phyloP scores from a whole-genome alignment of 2,888 invertebrate species.

The Polymixis flavicincta region DNA sequence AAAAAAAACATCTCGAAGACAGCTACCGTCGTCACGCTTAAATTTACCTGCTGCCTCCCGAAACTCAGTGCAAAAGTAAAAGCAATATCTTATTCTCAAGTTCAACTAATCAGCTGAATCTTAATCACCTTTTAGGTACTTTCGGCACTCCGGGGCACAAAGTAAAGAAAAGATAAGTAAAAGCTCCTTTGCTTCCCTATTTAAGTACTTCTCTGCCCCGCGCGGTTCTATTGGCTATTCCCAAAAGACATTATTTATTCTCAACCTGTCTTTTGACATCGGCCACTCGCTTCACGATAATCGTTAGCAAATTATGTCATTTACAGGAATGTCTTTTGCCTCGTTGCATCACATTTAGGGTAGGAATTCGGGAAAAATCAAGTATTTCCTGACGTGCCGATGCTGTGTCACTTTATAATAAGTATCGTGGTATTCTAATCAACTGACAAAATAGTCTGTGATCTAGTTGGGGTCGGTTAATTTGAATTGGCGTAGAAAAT shows the following conservation, averaged over 20 bases:
- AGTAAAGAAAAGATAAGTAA: constrained; percentile 75
- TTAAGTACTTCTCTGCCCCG: constrained; percentile 66
- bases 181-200: constrained; percentile 67
- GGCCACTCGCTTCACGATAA: constrained; percentile 57
- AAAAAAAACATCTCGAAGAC: constrained; percentile 58
- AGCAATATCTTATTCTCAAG: constrained; percentile 74
- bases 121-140: constrained; percentile 77
- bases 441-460: too few relatives aligned
- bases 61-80: constrained; percentile 65
- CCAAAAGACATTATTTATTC: constrained; percentile 73
- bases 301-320: constrained; percentile 54
- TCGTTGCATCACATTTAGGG: too few relatives aligned
- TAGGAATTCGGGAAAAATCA: too few relatives aligned
- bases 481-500: too few relatives aligned
- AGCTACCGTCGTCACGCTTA: constrained; percentile 54
- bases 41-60: constrained; percentile 58
- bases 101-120: constrained; percentile 77
- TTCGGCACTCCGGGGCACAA: constrained; percentile 69
- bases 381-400: too few relatives aligned
- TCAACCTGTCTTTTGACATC: constrained; percentile 67
- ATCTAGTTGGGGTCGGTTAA: too few relatives aligned
- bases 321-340: too few relatives aligned
- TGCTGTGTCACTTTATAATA: too few relatives aligned
- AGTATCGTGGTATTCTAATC: too few relatives aligned
- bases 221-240: constrained; percentile 68